These are phyloP conservation scores for Rattus norvegicus DNA, from an alignment of 2,113 vertebrate genomes.

Conservation along the genomic window GRCr8 NC_086026.1:58874001-58874500, in stretches of 20 bases:
- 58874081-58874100: background rate
- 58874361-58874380: background rate
- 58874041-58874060: background rate
- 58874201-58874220: background rate
- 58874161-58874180: background rate
- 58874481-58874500: background rate
- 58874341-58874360: background rate
- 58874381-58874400: too few relatives aligned
- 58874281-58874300: background rate
- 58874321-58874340: background rate
- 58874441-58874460: background rate
- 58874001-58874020: background rate
- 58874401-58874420: background rate
- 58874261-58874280: background rate
- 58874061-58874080: rapidly evolving
- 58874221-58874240: background rate
- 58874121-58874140: background rate
- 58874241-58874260: background rate
- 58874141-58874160: background rate
- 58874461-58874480: background rate
- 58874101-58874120: background rate
- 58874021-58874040: background rate
- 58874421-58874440: background rate
- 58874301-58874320: background rate
- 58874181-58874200: background rate